Evolutionary conservation across 2,888 invertebrate species (phyloP).

Genomic region (Platypus cylindrus): DNA sequence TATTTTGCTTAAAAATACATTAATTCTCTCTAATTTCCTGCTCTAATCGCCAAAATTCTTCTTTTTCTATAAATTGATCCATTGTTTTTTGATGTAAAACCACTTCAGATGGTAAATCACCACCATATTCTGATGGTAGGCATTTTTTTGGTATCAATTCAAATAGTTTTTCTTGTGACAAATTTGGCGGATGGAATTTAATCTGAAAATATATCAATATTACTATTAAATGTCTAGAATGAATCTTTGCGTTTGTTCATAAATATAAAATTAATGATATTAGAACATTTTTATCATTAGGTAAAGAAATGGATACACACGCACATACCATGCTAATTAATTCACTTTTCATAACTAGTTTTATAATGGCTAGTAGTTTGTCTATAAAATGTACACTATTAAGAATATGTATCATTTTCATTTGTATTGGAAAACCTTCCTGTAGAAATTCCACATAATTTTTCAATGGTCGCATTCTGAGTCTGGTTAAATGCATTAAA

Average conservation of each 20-base stretch:
- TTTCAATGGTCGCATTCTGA: conserved; percentile 21
- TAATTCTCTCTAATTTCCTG: conserved; percentile 21
- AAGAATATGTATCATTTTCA: conserved; percentile 34
- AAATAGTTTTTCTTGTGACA: conserved; percentile 38
- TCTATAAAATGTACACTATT: conserved; percentile 34
- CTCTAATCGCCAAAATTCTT: conserved; percentile 28
- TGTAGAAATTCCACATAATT: conserved; percentile 26
- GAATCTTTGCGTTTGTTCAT: too few relatives aligned
- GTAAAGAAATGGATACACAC: too few relatives aligned
- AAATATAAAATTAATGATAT: too few relatives aligned
- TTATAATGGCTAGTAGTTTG: conserved; percentile 30
- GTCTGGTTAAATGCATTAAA: conserved; percentile 25
- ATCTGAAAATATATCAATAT: conserved; percentile 34
- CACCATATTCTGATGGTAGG: conserved; percentile 46
- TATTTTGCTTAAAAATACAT: not conserved
- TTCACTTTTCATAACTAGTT: conserved; percentile 26
- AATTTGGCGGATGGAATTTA: conserved; percentile 45
- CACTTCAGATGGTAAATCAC: conserved; percentile 39
- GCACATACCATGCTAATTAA: conserved; percentile 23
- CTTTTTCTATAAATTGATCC: conserved; percentile 24
- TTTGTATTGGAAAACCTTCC: conserved; percentile 31
- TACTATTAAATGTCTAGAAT: too few relatives aligned
- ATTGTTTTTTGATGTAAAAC: conserved; percentile 42
- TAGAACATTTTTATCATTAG: too few relatives aligned
- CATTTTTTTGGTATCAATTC: conserved; percentile 34